Percentiles rank a stretch among this genome's conserved stretches.
phyloP scores from a whole-genome alignment of 2,113 vertebrate genomes.

The Pollachius pollachius region DNA sequence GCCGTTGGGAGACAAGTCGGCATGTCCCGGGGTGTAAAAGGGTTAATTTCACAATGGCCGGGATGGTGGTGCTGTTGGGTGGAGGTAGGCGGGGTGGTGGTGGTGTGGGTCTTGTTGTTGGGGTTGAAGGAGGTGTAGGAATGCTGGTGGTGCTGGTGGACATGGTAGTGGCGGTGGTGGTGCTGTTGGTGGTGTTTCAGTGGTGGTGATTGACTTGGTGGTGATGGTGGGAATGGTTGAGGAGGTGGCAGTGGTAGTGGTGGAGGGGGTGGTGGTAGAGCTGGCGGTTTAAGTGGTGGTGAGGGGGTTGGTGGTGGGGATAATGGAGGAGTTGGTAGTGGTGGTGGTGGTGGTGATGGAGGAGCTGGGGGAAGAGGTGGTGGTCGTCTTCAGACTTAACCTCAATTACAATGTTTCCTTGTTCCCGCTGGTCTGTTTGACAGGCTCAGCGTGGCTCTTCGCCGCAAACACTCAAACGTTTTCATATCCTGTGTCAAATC shows the following conservation, averaged over 20 bases:
- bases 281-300: conserved; percentile 29
- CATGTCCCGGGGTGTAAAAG: conserved; percentile 49
- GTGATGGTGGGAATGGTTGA: no score
- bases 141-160: background rate
- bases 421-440: background rate
- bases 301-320: background rate
- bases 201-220: no score
- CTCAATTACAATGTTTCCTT: conserved; percentile 29
- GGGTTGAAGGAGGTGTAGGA: no score
- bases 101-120: no score
- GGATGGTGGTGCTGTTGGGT: conserved; percentile 26
- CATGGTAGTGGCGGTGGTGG: conserved; percentile 11
- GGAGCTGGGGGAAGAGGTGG: no score
- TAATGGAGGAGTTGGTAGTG: no score
- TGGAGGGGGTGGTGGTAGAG: background rate
- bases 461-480: background rate
- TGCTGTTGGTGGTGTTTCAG: no score
- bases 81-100: conserved; percentile 34
- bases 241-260: no score
- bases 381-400: conserved; percentile 20
- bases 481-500: no score
- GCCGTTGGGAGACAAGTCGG: conserved; percentile 60
- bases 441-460: background rate
- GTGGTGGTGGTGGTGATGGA: no score
- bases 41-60: conserved; percentile 67